phyloP scores from a whole-genome alignment of 2,113 vertebrate genomes.

The Mesembrinibis cayennensis region DNA sequence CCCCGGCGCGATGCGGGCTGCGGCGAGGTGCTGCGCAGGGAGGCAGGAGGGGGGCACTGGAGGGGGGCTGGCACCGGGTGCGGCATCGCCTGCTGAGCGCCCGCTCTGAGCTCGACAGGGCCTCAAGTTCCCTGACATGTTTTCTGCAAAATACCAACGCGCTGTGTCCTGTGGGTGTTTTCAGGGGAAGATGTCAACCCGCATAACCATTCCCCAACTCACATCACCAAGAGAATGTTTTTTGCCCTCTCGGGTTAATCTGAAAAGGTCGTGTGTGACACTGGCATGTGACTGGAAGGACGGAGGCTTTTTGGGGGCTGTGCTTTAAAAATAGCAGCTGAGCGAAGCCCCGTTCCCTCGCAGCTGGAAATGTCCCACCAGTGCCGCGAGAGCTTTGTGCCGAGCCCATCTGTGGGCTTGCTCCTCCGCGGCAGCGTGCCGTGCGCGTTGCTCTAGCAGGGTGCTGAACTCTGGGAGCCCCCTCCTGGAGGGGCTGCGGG shows the following conservation, averaged over 20 bases:
- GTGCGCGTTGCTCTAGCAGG: accelerated
- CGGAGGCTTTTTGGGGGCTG: background rate
- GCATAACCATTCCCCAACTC: background rate
- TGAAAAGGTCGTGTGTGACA: background rate
- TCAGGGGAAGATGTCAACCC: background rate
- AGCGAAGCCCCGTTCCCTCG: accelerated
- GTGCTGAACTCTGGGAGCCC: too few relatives aligned
- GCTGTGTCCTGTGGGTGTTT: background rate
- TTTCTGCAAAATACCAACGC: background rate
- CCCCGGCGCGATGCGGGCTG: background rate
- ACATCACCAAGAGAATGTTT: accelerated
- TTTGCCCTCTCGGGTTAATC: background rate
- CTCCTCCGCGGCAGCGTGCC: accelerated
- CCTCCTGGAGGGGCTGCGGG: background rate
- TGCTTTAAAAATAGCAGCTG: background rate
- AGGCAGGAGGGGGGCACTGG: too few relatives aligned
- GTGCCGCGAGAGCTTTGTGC: accelerated
- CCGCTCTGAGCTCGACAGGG: accelerated
- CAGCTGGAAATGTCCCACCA: background rate
- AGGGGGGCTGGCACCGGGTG: background rate
- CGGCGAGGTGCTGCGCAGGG: background rate
- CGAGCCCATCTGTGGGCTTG: accelerated
- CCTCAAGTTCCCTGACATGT: accelerated
- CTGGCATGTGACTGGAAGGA: background rate
- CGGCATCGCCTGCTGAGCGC: accelerated